Evolutionary conservation across 1,140 invertebrate species (phyloP).

Genomic region (Danaus melanippus): DNA sequence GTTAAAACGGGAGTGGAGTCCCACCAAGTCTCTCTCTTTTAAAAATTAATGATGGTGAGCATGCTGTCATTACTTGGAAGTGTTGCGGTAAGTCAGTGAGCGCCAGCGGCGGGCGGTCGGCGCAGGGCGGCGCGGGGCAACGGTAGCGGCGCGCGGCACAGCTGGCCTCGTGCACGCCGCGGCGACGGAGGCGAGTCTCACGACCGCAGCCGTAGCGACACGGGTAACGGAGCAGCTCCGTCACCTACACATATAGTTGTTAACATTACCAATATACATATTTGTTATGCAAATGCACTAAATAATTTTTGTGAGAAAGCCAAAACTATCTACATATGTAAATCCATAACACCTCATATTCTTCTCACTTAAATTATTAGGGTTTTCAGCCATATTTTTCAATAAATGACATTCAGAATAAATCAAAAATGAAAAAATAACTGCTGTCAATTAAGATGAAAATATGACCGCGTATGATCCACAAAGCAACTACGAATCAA

Average conservation of each 20-base stretch:
- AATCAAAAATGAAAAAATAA: neutral
- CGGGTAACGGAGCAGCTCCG: constrained; percentile 62
- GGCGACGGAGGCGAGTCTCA: constrained; percentile 40
- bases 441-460: neutral
- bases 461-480: too few species aligned
- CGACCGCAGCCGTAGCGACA: constrained; percentile 62
- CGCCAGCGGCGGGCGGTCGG: constrained; percentile 22
- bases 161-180: constrained; percentile 49
- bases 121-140: constrained; percentile 45
- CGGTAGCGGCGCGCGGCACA: constrained; percentile 46
- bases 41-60: too few species aligned
- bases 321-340: too few species aligned
- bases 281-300: too few species aligned
- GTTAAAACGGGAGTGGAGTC: too few species aligned
- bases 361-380: too few species aligned
- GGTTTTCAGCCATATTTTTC: too few species aligned
- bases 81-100: constrained; percentile 29
- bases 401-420: too few species aligned
- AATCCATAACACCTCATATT: too few species aligned
- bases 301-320: too few species aligned
- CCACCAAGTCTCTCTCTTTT: neutral
- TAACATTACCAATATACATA: too few species aligned
- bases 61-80: constrained; percentile 31
- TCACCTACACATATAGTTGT: constrained; percentile 31
- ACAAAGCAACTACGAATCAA: too few species aligned